Evolutionary conservation across 2,888 invertebrate genomes (phyloP), one percentile per base, ranked within the genome.

Genomic region (Temnothorax rugatulus): DNA sequence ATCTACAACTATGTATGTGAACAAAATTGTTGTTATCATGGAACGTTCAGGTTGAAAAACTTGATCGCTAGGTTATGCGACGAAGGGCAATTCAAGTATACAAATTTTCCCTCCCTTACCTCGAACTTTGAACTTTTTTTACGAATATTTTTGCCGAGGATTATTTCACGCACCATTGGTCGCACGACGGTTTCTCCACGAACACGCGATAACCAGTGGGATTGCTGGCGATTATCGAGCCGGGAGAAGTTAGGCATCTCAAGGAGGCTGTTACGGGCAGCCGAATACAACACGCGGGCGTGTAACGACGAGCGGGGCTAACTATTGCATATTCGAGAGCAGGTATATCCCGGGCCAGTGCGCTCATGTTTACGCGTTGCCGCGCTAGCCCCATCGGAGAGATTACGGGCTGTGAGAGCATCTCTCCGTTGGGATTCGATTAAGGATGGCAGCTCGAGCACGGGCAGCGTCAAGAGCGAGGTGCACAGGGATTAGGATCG

Each of bases 341-440:
- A 83, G 82, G 84, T 89, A 82, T 54, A 69, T 47, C 34, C 59
- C 15, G 52, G 0, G 13, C 8, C 59, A 7, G 18, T 44, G 68
- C 9, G 74, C 82, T 52, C 57, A 57, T 84, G 73, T 83, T 86
- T 84, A 86, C 76, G 63, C 82, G 84, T 88, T 88, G 29, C 63
- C 57, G 68, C 76, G 50, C 77, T 68, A 84, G 83, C 82, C 83
- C 69, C 50, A 73, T 69, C 63, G 68, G 41, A 54, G 79, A 73
- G 79, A 84, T 81, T 84, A 75, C 71, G 59, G 59, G 21, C 54
- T 52, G 66, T n/a, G 57, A 59, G 50, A 59, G 50, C 74, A 50
- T 64, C 50, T 63, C 57, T 68, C 82, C 59, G 79, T 76, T 76
- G 74, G 79, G 87, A 85, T 87, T 84, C 84, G 85, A 88, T 85